These are phyloP conservation scores for Taeniopygia guttata DNA, from an alignment of 2,797 vertebrate species.

Conservation along the genomic window DNA sequence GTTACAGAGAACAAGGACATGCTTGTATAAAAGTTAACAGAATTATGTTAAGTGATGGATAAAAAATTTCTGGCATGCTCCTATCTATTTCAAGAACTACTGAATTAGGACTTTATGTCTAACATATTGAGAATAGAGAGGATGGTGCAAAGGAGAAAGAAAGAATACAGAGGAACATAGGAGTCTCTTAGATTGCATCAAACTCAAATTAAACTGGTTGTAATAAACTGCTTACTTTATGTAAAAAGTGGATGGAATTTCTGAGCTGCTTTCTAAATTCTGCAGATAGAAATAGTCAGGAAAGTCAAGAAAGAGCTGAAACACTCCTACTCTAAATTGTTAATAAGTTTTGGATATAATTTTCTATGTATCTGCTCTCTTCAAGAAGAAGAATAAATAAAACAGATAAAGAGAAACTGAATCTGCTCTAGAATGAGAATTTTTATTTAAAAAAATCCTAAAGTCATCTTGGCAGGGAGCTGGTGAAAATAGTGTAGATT, in stretches of 20 bases:
- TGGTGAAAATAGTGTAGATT: neutral
- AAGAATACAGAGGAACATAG: neutral
- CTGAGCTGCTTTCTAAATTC: neutral
- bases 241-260: neutral
- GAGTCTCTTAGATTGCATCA: neutral
- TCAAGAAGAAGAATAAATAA: neutral
- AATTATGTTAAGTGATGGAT: neutral
- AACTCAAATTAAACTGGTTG: neutral
- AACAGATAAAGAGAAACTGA: neutral
- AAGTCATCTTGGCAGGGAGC: neutral
- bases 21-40: neutral
- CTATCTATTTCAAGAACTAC: neutral
- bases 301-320: neutral
- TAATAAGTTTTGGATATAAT: neutral
- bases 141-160: neutral
- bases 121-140: neutral
- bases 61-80: neutral
- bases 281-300: neutral
- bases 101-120: neutral
- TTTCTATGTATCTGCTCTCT: neutral
- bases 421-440: neutral
- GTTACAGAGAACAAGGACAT: neutral
- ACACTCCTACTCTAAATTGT: neutral
- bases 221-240: neutral
- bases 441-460: neutral